Percentiles rank a stretch among this genome's conserved stretches.
Conservation (phyloP, 2,113 vertebrate genomes). For the Onychorhynchus coronatus region DNA sequence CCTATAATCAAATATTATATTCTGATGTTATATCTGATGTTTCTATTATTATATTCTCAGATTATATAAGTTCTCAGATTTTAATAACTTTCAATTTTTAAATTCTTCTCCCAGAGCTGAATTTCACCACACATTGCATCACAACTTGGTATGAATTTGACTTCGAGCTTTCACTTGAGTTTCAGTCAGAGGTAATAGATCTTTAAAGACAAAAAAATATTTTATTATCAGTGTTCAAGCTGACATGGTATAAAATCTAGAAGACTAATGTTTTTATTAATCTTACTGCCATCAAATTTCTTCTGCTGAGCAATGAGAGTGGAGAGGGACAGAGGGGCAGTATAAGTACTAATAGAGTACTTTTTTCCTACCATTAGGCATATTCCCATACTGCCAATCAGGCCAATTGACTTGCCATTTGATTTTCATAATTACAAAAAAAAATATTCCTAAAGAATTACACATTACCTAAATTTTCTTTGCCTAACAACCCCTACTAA, state of each 20-base stretch:
- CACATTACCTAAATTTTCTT: neutral
- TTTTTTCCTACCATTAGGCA: neutral
- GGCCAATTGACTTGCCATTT: neutral
- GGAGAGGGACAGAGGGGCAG: neutral
- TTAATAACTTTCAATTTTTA: neutral
- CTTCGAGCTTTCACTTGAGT: neutral
- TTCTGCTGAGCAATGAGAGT: neutral
- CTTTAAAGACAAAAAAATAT: neutral
- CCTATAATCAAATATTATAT: neutral
- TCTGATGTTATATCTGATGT: neutral
- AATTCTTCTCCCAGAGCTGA: neutral
- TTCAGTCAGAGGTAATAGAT: neutral
- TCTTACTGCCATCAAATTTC: neutral
- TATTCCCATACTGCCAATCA: neutral
- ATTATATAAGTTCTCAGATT: neutral
- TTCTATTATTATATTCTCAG: neutral
- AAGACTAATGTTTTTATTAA: neutral
- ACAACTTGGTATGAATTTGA: neutral
- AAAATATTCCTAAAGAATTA: neutral
- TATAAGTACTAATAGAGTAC: neutral
- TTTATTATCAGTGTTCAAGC: neutral
- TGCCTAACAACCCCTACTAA: neutral
- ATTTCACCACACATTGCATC: neutral
- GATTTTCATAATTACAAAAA: neutral
- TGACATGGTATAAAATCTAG: neutral